Percentiles rank a stretch among this genome's conserved stretches.
phyloP scores from a whole-genome alignment of 2,888 invertebrate genomes.

The Achlya flavicornis region DNA sequence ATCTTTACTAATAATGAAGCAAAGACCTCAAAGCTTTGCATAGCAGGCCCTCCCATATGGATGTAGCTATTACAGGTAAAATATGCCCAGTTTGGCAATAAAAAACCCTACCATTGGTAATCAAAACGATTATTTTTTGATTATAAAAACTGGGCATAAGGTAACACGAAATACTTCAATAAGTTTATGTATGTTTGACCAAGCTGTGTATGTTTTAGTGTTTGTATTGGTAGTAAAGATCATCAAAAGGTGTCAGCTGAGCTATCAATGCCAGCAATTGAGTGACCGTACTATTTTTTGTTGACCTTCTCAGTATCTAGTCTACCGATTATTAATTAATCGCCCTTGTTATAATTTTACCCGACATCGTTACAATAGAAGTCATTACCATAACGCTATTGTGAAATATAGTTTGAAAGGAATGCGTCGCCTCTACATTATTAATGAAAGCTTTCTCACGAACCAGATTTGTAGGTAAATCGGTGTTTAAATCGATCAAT shows the following conservation, averaged over 20 bases:
- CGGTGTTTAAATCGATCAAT: background rate
- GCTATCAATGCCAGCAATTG: conserved; percentile 40
- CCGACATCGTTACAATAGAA: conserved; percentile 26
- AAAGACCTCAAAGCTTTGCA: too few relatives aligned
- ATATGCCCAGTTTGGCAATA: too few relatives aligned
- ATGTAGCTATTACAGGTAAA: too few relatives aligned
- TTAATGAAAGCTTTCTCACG: conserved; percentile 22
- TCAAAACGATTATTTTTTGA: too few relatives aligned
- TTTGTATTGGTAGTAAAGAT: too few relatives aligned
- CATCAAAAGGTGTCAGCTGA: too few relatives aligned
- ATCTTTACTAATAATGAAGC: too few relatives aligned
- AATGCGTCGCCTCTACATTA: conserved; percentile 16
- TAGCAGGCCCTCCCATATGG: too few relatives aligned
- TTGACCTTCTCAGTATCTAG: conserved; percentile 42
- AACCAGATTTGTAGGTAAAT: conserved; percentile 16
- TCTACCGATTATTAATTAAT: conserved; percentile 15
- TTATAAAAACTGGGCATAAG: too few relatives aligned
- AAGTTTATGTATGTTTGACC: too few relatives aligned
- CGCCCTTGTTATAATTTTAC: conserved; percentile 30
- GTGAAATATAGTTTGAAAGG: conserved; percentile 22
- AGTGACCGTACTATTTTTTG: conserved; percentile 46
- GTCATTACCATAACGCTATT: conserved; percentile 29
- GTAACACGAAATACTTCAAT: background rate
- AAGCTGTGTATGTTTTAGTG: too few relatives aligned
- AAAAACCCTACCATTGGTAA: too few relatives aligned